Evolutionary conservation across 2,888 invertebrate species (phyloP).

Genomic region (Cactoblastis cactorum): DNA sequence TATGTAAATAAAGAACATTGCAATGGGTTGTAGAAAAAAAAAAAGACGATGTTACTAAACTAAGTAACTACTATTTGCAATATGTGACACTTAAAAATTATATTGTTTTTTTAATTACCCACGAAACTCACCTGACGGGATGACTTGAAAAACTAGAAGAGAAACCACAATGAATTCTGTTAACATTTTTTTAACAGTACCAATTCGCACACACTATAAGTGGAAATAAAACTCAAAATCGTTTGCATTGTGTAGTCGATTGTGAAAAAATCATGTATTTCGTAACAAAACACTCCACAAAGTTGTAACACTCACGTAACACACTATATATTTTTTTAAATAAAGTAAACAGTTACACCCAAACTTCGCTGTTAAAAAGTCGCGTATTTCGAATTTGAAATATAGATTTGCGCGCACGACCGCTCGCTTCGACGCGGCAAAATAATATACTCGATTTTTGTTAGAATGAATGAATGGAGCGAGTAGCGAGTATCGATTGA

Average conservation of each 20-base stretch:
- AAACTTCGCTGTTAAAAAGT: constrained; percentile 24
- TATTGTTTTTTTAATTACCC: constrained; percentile 10
- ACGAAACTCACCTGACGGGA: constrained; percentile 53
- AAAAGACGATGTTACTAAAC: too few species aligned
- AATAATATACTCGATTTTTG: constrained; percentile 34
- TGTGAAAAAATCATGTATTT: constrained; percentile 35
- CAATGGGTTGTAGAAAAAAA: too few species aligned
- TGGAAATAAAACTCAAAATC: constrained; percentile 53
- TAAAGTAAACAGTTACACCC: constrained; percentile 39
- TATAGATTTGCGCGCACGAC: constrained; percentile 42
- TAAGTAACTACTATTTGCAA: too few species aligned
- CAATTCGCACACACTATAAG: constrained; percentile 51
- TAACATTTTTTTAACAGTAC: constrained; percentile 64
- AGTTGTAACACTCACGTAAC: constrained; percentile 36
- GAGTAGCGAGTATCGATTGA: constrained; percentile 3
- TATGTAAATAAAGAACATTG: too few species aligned
- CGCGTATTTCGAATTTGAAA: constrained; percentile 27
- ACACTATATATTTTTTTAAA: constrained; percentile 49
- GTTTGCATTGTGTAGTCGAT: constrained; percentile 61
- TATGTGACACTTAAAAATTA: too few species aligned
- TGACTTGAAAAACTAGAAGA: constrained; percentile 48
- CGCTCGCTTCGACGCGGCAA: constrained; percentile 37
- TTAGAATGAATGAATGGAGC: constrained; percentile 3
- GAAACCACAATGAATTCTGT: constrained; percentile 58
- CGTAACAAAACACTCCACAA: constrained; percentile 44